Evolutionary conservation across 1,140 invertebrate species (phyloP).

Genomic region (Drosophila oshimai): DNA sequence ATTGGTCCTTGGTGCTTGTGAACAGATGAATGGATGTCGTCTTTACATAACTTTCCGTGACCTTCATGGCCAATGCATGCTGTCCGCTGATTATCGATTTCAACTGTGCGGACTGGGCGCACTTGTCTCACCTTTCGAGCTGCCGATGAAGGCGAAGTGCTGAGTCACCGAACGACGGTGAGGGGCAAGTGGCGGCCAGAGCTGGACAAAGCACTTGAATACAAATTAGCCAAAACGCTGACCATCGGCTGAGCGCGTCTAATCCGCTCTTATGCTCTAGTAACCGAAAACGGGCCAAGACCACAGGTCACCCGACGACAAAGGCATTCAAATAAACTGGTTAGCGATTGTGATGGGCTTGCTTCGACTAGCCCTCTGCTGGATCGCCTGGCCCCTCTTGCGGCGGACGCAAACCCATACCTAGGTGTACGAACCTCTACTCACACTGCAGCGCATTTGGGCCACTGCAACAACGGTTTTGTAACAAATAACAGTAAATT

Average conservation of each 20-base stretch:
- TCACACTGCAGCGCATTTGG: conserved; percentile 55
- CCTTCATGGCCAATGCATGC: conserved; percentile 13
- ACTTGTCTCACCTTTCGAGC: conserved; percentile 35
- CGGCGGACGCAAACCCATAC: conserved; percentile 19
- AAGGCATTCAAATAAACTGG: conserved; percentile 61
- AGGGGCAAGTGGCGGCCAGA: not conserved
- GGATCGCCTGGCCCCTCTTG: conserved; percentile 25
- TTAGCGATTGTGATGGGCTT: conserved; percentile 23
- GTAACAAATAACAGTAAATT: conserved; percentile 79
- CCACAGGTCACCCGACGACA: conserved; percentile 16
- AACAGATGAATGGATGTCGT: not conserved
- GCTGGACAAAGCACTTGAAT: conserved; percentile 30
- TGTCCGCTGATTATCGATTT: conserved; percentile 10
- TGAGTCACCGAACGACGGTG: conserved; percentile 42
- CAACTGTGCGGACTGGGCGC: conserved; percentile 7
- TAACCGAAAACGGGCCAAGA: conserved; percentile 60
- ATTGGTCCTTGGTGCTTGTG: too few relatives aligned
- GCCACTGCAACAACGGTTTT: conserved; percentile 70
- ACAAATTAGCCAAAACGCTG: conserved; percentile 53
- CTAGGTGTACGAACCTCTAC: not conserved
- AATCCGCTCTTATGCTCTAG: conserved; percentile 14
- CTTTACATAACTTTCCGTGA: not conserved
- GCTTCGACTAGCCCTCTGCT: conserved; percentile 26
- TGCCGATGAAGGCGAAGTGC: conserved; percentile 16
- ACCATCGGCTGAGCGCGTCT: conserved; percentile 59